These are phyloP conservation scores for Pseudoatta argentina DNA, from an alignment of 1,140 invertebrate genomes.

Conservation along the genomic window DNA sequence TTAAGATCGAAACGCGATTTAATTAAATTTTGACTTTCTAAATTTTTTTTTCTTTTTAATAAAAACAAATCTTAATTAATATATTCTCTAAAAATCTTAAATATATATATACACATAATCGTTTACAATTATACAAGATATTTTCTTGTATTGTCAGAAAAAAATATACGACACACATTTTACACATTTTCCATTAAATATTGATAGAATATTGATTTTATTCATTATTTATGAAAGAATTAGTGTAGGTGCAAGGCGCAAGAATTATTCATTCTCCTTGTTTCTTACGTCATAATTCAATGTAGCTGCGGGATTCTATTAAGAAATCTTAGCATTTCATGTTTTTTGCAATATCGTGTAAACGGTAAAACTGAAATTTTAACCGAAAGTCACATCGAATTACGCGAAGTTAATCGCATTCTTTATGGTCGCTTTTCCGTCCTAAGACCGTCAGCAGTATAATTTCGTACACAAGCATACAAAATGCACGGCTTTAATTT, in stretches of 20 bases:
- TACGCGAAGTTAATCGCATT: conserved; percentile 48
- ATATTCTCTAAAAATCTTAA: not conserved
- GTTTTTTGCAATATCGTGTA: not conserved
- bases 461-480: conserved; percentile 29
- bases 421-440: conserved; percentile 18
- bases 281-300: not conserved
- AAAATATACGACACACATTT: not conserved
- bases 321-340: not conserved
- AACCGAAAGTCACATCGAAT: conserved; percentile 17
- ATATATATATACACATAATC: not conserved
- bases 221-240: not conserved
- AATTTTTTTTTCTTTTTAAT: not conserved
- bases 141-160: not conserved
- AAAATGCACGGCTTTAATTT: conserved; percentile 27
- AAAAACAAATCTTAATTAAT: not conserved
- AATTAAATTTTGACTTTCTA: not conserved
- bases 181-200: not conserved
- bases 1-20: not conserved
- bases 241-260: not conserved
- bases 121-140: not conserved
- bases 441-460: not conserved
- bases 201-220: not conserved
- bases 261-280: conserved; percentile 1
- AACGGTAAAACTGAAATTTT: conserved; percentile 13
- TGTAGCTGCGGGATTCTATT: not conserved